Evolutionary conservation across 2,113 vertebrate species (phyloP).

Genomic region (Madoqua kirkii): DNA sequence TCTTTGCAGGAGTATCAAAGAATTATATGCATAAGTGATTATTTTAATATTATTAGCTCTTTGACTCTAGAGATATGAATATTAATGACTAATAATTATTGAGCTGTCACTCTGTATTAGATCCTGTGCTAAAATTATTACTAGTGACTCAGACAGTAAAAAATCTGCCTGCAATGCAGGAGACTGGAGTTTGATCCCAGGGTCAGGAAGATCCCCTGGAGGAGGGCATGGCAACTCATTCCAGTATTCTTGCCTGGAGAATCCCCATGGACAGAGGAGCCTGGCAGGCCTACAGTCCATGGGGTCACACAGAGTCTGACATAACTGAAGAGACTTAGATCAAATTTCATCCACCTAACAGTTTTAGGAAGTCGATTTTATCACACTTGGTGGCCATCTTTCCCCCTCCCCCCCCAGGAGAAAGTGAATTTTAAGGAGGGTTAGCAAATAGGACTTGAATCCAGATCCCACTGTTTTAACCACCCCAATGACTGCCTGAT

Average conservation of each 20-base stretch:
- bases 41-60: background rate
- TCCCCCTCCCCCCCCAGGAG: accelerated
- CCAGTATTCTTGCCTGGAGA: background rate
- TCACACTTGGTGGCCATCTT: background rate
- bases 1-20: background rate
- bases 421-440: background rate
- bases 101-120: background rate
- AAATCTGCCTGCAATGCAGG: background rate
- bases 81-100: background rate
- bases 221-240: background rate
- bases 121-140: background rate
- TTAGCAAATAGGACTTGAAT: background rate
- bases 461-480: background rate
- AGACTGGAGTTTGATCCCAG: background rate
- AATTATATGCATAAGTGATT: background rate
- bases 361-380: background rate
- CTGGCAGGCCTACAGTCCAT: background rate
- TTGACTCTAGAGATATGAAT: background rate
- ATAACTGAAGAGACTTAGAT: background rate
- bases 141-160: background rate
- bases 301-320: background rate
- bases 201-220: background rate
- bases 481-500: background rate
- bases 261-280: background rate
- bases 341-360: background rate